Conservation (phyloP, 92 coral and sea anemone genomes). For the Paragorgia papillata region DNA sequence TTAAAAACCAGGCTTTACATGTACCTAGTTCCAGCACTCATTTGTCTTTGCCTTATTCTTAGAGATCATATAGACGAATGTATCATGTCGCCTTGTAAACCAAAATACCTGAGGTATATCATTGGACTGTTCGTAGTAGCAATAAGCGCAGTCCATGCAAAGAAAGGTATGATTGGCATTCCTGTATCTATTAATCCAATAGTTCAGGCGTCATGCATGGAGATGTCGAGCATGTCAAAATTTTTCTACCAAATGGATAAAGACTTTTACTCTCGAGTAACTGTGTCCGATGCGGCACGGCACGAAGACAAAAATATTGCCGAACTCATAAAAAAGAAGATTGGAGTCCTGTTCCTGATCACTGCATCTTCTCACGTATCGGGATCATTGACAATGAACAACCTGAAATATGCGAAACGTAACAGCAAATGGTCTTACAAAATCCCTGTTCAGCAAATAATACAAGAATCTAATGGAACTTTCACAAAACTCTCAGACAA, state of each 20-base stretch:
- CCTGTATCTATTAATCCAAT: constrained; percentile 31
- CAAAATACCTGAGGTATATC: neutral
- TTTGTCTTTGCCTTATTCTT: neutral
- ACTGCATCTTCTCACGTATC: constrained; percentile 20
- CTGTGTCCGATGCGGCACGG: constrained; percentile 15
- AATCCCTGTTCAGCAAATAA: constrained; percentile 2
- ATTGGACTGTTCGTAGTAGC: neutral
- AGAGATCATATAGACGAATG: constrained; percentile 9
- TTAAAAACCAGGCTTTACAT: no score
- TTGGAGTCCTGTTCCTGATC: constrained; percentile 20
- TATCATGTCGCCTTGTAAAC: neutral
- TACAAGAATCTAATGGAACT: constrained; percentile 4
- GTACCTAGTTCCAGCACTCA: neutral
- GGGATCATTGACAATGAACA: neutral
- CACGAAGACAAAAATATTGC: neutral
- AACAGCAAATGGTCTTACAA: constrained; percentile 27
- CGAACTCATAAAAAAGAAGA: neutral
- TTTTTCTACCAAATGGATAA: constrained; percentile 22
- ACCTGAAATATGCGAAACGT: neutral
- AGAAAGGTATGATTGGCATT: neutral
- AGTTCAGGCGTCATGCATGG: constrained; percentile 15
- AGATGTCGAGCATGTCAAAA: neutral
- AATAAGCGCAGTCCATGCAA: neutral
- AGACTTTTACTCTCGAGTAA: constrained; percentile 31
- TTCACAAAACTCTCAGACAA: constrained; percentile 4